Evolutionary conservation across 2,113 vertebrate genomes (phyloP), one percentile per base, ranked within the genome.

Genomic region (Nycticryphes semicollaris): DNA sequence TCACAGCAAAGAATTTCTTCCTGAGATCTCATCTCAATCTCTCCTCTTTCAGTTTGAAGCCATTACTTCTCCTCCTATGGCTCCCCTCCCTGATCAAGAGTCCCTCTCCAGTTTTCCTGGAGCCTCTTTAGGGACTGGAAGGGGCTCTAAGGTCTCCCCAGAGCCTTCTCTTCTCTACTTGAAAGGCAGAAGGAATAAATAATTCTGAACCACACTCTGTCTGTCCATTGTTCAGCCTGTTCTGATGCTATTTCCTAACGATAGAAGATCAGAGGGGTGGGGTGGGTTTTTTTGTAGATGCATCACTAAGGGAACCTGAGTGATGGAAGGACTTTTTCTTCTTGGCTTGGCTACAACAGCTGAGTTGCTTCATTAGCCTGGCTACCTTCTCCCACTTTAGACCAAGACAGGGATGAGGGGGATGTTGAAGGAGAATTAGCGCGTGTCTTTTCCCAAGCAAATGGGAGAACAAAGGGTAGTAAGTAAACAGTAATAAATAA

Each of bases 401-500:
- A 30, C 48, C 21, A 79, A 53, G 67, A 81, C 37, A 27, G 37
- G 22, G 22, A 22, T 64, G n/a, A 45, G 43, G 64, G 45, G n/a
- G 24, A 18, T 70, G 30, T 48, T 69, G 72, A 51, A 73, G 39
- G 35, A 70, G 35, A 82, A 24, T 14, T 22, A 63, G 37, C n/a
- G 16, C 28, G 19, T 0, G 2, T 50, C 45, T 24, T 85, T 94
- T 89, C 67, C 74, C 57, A 89, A 80, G 77, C 31, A 68, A 72
- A 76, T 62, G 39, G 30, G 57, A 85, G 62, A 93, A 84, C 45
- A 35, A 8, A 60, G 15, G 45, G 10, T 48, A 91, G 39, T 87
- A 89, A 79, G 33, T 89, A 91, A 95, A 54, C 66, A 84, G 53
- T 28, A 47, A 70, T 87, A 89, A 93, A 70, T 77, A 85, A 84